Evolutionary conservation across 35 echinoderm and acorn worm genomes (phyloP).

Genomic region (Anneissia japonica): DNA sequence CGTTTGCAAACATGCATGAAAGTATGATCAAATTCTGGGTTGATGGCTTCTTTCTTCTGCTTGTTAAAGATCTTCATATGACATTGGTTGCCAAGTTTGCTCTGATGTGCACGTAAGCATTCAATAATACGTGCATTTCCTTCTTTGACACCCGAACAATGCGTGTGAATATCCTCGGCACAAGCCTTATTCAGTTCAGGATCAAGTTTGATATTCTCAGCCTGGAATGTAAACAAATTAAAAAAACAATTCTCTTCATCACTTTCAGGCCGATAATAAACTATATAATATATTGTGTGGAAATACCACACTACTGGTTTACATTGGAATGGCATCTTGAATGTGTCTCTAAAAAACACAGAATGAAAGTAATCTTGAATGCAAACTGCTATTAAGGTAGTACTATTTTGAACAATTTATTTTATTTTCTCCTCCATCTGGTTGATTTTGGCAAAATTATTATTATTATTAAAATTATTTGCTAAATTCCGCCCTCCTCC

Average conservation of each 20-base stretch:
- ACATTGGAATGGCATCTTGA: too few species aligned
- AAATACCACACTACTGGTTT: too few species aligned
- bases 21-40: conserved; percentile 65
- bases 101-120: conserved; percentile 59
- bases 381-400: too few species aligned
- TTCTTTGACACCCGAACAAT: conserved; percentile 16
- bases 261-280: background rate
- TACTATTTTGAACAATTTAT: too few species aligned
- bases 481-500: too few species aligned
- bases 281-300: too few species aligned
- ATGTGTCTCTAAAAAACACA: too few species aligned
- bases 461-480: too few species aligned
- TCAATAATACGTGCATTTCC: conserved; percentile 52
- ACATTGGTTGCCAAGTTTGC: conserved; percentile 37
- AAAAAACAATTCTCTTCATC: background rate
- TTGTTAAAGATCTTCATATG: conserved; percentile 78
- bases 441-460: too few species aligned
- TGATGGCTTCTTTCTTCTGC: conserved; percentile 50
- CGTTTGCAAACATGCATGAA: conserved; percentile 78
- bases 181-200: conserved; percentile 54
- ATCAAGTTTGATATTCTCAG: conserved; percentile 76
- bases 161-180: conserved; percentile 5
- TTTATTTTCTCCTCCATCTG: too few species aligned
- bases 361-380: too few species aligned
- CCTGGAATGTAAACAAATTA: conserved; percentile 21